Conservation (phyloP, 2,888 invertebrate genomes). For the Ectemnius continuus region DNA sequence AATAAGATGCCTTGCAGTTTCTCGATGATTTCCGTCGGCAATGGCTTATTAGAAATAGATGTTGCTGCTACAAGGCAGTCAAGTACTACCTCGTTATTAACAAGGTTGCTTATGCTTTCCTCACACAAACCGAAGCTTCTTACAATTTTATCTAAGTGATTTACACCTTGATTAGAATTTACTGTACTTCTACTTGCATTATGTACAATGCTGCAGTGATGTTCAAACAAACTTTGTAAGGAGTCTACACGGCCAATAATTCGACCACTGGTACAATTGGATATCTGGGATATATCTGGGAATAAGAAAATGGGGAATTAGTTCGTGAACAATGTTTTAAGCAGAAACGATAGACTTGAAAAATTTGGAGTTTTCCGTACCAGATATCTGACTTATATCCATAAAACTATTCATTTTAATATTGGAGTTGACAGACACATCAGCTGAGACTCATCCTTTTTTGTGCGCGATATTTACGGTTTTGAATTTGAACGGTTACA, state of each 20-base stretch:
- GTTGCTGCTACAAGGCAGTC: constrained; percentile 62
- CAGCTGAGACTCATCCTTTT: too few species aligned
- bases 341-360: not conserved
- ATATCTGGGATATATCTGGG: constrained; percentile 67
- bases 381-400: constrained; percentile 66
- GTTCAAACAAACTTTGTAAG: constrained; percentile 52
- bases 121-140: constrained; percentile 60
- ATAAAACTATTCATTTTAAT: constrained; percentile 42
- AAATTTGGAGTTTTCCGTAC: constrained; percentile 42
- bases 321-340: constrained; percentile 1
- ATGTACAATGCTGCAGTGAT: constrained; percentile 28
- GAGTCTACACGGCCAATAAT: constrained; percentile 55
- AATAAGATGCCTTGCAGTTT: constrained; percentile 65
- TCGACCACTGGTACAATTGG: constrained; percentile 59
- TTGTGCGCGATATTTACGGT: too few species aligned
- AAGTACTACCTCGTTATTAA: constrained; percentile 63
- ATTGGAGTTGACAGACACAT: too few species aligned
- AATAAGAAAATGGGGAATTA: constrained; percentile 15
- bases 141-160: constrained; percentile 46
- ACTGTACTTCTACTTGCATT: constrained; percentile 38
- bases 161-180: constrained; percentile 32
- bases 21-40: constrained; percentile 44
- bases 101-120: constrained; percentile 59
- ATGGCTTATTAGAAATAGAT: constrained; percentile 32
- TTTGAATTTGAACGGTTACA: too few species aligned